Base-by-base conservation (phyloP, 2,888 invertebrate species). In the Rhagium mordax region DNA sequence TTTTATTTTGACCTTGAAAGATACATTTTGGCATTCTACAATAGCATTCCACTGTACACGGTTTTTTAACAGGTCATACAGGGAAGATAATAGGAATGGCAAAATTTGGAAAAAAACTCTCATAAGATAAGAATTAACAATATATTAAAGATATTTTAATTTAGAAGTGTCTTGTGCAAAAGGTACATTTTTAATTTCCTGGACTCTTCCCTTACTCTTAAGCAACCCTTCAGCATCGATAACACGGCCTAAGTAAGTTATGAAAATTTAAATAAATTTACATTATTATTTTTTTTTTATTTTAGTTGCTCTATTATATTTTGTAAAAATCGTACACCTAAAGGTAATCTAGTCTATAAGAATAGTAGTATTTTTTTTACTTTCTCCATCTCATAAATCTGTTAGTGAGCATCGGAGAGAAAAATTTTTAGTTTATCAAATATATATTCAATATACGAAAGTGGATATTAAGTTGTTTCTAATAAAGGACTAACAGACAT, bases 401-500 rank as follows among this genome's bases (percentile, higher is more conserved):
- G 57, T 33, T 67, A 57, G 33, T 55, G 57, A 16, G 67, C 67
- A n/a, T 65, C 16, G n/a, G 68, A 53, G 20, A 65, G 24, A 18
- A 51, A 20, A 8, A 65, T 15, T 20, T 48, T 27, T 65, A 65
- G 13, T 65, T 71, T 64, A 18, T 49, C 10, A 10, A 66, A 33
- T 3, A 71, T 33, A 49, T 71, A 57, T 59, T 71, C 60, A 29
- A 71, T 57, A 27, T 60, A 29, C 2, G 66, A 66, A 6, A 66
- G 29, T 1, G 65, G 66, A 20, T 71, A 66, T 2, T 61, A 15
- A 5, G 47, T 29, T 65, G 18, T 21, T 5, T 18, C 48, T 10
- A 65, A 10, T 5, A n/a, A 20, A 2, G 66, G 74, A 24, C 79
- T 80, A 18, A 79, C 74, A 1, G 78, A 73, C 8, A 77, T 74